Evolutionary conservation across 2,888 invertebrate species (phyloP), one percentile per base, ranked within the genome.

Genomic region (Brachynemurus nebulosus): DNA sequence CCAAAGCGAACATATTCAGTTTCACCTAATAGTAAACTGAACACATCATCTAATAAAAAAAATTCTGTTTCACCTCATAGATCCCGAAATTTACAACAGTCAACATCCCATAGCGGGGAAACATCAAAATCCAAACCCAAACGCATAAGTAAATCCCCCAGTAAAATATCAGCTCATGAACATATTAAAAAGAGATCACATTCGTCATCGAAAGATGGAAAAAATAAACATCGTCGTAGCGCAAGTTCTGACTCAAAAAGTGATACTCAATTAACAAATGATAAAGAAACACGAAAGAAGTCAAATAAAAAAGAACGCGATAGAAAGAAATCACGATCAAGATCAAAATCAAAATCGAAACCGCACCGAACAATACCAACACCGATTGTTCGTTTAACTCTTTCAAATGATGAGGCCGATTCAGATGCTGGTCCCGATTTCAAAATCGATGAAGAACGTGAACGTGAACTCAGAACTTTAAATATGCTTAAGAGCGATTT

Each of bases 381-480:
- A 47, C 75, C 75, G 0, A 68, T 74, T 4, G 74, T 77, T 1
- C 73, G 78, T 48, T 60, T 77, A 55, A 64, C 72, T 19, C 54
- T 76, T 5, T 74, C 74, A 6, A 74, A 77, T 55, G 75, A 76
- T 51, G 69, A 67, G 49, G 68, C 70, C 38, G 70, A 72, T 4
- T 67, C 69, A 1, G 58, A 56, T 34, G 59, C 62, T 20, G 63
- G 59, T n/a, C 59, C 60, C 47, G 68, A 65, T 4, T 64, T 66
- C 33, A 57, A 65, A 3, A 72, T 68, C n/a, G 74, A 71, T 8
- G 74, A 78, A 30, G 75, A 75, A 42, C 67, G 76, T 40, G 73
- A 78, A 50, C 77, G 74, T 53, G 84, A 85, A 55, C 59, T 83
- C 50, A 71, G 73, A 54, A 74, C 78, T 56, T 62, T 85, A 49